Evolutionary conservation across 1,140 invertebrate genomes (phyloP).

Genomic region (Conopomorpha cramerella): DNA sequence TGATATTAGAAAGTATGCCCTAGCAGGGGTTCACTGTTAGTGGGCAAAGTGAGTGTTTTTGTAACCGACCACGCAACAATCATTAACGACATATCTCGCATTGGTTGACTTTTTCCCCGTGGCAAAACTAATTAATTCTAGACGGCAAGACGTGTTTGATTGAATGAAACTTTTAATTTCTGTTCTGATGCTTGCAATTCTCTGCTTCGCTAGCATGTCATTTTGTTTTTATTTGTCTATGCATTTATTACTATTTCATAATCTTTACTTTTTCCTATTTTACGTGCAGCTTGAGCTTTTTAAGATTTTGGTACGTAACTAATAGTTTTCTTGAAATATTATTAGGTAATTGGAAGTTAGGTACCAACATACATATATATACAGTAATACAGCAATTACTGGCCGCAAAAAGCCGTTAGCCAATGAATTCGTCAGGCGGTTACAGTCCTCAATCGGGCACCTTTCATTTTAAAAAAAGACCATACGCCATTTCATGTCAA

Average conservation of each 20-base stretch:
- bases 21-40: too few species aligned
- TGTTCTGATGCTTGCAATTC: too few species aligned
- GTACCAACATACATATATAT: slow-evolving; percentile 19
- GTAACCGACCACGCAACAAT: too few species aligned
- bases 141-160: slow-evolving; percentile 2
- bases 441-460: slow-evolving; percentile 60
- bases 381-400: slow-evolving; percentile 46
- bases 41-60: too few species aligned
- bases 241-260: too few species aligned
- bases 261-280: too few species aligned
- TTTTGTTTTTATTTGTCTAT: background rate
- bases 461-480: slow-evolving; percentile 59
- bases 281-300: too few species aligned
- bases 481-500: slow-evolving; percentile 61
- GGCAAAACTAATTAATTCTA: slow-evolving; percentile 12
- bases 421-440: slow-evolving; percentile 60
- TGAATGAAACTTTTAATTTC: background rate
- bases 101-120: slow-evolving; percentile 38
- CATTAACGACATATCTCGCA: slow-evolving; percentile 45
- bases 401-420: slow-evolving; percentile 50
- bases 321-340: background rate
- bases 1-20: too few species aligned
- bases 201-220: background rate
- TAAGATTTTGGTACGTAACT: too few species aligned
- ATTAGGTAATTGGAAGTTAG: background rate